Conservation (phyloP, 2,888 invertebrate genomes). For the Synergus umbraculus region DNA sequence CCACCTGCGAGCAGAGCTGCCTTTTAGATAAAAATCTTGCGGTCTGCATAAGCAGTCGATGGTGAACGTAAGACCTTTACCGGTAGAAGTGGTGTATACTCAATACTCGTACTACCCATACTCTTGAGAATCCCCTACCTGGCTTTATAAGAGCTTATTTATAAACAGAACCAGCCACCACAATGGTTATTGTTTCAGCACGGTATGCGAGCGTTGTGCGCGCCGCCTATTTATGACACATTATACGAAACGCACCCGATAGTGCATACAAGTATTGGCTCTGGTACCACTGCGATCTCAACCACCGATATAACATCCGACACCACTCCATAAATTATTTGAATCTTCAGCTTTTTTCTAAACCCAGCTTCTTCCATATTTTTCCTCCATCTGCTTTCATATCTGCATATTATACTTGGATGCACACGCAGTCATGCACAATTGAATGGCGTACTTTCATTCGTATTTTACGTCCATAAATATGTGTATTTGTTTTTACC, state of each 20-base stretch:
- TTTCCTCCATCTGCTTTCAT: constrained; percentile 6
- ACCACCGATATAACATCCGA: constrained; percentile 71
- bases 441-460: not conserved
- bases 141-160: constrained; percentile 68
- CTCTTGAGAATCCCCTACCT: constrained; percentile 50
- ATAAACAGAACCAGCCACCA: constrained; percentile 73
- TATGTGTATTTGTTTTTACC: not conserved
- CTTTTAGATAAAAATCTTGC: constrained; percentile 70
- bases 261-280: constrained; percentile 68
- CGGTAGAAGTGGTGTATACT: constrained; percentile 48
- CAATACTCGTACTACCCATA: constrained; percentile 31
- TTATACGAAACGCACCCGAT: constrained; percentile 76
- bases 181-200: constrained; percentile 77
- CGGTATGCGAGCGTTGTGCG: constrained; percentile 68
- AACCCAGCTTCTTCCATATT: not conserved
- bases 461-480: not conserved
- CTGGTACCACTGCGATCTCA: constrained; percentile 73
- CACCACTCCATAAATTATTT: constrained; percentile 62
- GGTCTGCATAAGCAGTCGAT: constrained; percentile 36
- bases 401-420: not conserved
- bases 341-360: constrained; percentile 28
- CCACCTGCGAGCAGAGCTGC: constrained; percentile 66
- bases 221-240: constrained; percentile 77
- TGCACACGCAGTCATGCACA: not conserved
- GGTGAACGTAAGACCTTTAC: constrained; percentile 45